phyloP scores from a whole-genome alignment of 2,113 vertebrate species.

The Lathamus discolor region DNA sequence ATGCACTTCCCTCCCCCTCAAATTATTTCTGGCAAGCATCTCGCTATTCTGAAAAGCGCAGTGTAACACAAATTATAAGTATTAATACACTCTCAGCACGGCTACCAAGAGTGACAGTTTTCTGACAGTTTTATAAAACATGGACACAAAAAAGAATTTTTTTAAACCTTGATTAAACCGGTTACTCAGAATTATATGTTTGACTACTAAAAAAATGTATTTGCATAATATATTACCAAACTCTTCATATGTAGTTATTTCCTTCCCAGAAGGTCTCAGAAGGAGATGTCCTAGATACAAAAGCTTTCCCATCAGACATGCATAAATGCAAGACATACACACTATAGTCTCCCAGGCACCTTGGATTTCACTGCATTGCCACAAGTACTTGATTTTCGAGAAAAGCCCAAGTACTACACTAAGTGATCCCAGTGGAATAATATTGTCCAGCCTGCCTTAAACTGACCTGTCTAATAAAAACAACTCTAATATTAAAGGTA shows the following conservation, averaged over 20 bases:
- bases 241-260: background rate
- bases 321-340: background rate
- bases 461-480: background rate
- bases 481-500: background rate
- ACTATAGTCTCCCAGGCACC: background rate
- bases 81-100: background rate
- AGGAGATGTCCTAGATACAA: background rate
- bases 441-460: background rate
- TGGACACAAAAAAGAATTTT: background rate
- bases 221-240: background rate
- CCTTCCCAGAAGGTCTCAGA: background rate
- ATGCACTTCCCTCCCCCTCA: background rate
- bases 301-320: background rate
- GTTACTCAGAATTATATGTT: background rate
- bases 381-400: background rate
- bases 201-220: background rate
- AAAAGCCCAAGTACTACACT: background rate
- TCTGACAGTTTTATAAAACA: background rate
- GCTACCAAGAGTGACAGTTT: background rate
- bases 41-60: background rate
- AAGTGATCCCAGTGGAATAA: background rate
- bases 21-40: conserved; percentile 5
- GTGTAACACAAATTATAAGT: background rate
- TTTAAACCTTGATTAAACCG: background rate
- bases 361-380: background rate